Evolutionary conservation across 37 sponge, comb jelly and placozoan genomes (phyloP), one percentile per base, ranked within the genome.

Genomic region (Haliclona indistincta): DNA sequence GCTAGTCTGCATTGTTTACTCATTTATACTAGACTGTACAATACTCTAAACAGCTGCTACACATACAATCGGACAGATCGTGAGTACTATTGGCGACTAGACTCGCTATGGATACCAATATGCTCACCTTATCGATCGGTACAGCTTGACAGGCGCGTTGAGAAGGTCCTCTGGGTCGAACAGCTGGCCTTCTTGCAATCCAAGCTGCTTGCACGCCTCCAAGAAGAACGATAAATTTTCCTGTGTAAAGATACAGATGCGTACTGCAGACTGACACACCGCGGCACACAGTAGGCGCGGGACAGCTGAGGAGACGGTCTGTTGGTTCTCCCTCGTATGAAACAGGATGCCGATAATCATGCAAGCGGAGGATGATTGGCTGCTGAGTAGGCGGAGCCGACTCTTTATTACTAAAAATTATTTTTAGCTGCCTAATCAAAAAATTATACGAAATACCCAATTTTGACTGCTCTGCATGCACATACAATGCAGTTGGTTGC

Each of bases 181-280:
- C 74, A 93, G 64, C 45, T 93, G 94, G 1, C 68, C 65, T 37
- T 84, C 94, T 64, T 84, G 89, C 38, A 93, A 71, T 13, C 94
- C 94, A 35, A 93, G 80, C 43, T 77, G 77, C 38, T 77, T 36
- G 43, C 94, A 93, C 25, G 90, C 86, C 6, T 76, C 65, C 47
- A 93, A 39, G 72, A 93, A 93, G 86, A 89, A 89, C 10, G 43
- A 49, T 1, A 89, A 22, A 66, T 93, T 93, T 52, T 93, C 94
- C 94, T 93, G 10, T 36, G 37, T 43, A 23, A 54, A 54, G 43
- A 38, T 2, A 28, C 33, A 34, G 63, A 29, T 30, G 6, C 29
- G 3, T 60, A 22, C 1, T 60, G 62, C 72, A 52, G 37, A 71
- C 72, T 32, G 1, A 53, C 25, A 37, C 42, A 22, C 74, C 4